Conservation (phyloP, 2,113 vertebrate species). For the Rhinolophus ferrumequinum region DNA sequence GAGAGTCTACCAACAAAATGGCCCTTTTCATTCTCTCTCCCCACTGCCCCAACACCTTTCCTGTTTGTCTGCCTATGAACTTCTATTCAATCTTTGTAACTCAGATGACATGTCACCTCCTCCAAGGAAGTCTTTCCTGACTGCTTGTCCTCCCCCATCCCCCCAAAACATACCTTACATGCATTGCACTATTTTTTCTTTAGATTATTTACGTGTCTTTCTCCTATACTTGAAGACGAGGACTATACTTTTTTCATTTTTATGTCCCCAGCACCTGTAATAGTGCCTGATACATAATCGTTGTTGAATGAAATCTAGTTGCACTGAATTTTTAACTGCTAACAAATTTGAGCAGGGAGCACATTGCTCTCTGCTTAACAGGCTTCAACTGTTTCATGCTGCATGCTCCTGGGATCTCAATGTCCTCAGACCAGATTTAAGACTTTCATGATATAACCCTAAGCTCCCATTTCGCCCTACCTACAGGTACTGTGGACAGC, state of each 20-base stretch:
- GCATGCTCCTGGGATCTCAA: background rate
- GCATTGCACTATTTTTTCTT: background rate
- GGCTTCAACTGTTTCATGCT: background rate
- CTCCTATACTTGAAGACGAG: background rate
- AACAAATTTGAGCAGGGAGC: background rate
- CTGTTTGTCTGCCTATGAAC: background rate
- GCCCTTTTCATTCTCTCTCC: background rate
- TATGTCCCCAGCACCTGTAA: background rate
- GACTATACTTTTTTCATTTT: background rate
- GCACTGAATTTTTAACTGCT: background rate
- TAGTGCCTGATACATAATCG: background rate
- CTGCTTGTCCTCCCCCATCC: background rate
- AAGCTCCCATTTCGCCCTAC: background rate
- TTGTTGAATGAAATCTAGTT: background rate
- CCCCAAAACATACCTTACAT: background rate
- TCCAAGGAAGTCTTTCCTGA: background rate
- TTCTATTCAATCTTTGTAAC: background rate
- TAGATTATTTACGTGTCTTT: background rate
- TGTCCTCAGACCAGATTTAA: background rate
- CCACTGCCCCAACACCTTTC: background rate
- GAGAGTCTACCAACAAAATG: background rate
- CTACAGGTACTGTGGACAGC: background rate
- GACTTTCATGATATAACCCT: background rate
- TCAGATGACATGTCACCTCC: background rate
- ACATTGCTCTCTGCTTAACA: background rate